Percentiles rank a stretch among this genome's conserved stretches.
These are phyloP conservation scores for Caenorhabditis brenneri DNA, from an alignment of 1,140 invertebrate genomes.

Conservation along the genomic window DNA sequence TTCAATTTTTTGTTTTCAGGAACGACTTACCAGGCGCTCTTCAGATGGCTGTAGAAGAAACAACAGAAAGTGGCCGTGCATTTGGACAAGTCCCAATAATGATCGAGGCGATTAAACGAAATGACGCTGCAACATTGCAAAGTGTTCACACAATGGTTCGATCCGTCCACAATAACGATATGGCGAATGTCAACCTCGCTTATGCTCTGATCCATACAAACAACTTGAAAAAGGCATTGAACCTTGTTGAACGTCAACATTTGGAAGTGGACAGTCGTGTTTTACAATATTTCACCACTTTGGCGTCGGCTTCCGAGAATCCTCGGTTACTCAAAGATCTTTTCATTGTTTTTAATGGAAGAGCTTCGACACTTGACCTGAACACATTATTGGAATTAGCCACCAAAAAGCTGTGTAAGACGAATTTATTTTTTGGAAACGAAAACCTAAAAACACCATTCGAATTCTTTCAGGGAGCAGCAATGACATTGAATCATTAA, in stretches of 20 bases:
- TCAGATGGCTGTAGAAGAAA: background rate
- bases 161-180: background rate
- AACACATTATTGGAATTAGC: background rate
- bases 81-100: slow-evolving; percentile 15
- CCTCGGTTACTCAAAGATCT: background rate
- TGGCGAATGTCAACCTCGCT: slow-evolving; percentile 10
- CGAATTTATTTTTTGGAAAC: background rate
- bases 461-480: slow-evolving; percentile 15
- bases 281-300: slow-evolving; percentile 15
- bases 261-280: background rate
- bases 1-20: background rate
- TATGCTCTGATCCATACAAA: slow-evolving; percentile 18
- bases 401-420: slow-evolving; percentile 30
- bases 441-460: background rate
- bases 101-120: slow-evolving; percentile 5
- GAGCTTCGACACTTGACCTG: background rate
- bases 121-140: background rate
- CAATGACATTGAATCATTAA: background rate
- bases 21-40: slow-evolving; percentile 8
- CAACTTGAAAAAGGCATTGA: background rate
- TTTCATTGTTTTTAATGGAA: slow-evolving; percentile 26
- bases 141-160: slow-evolving; percentile 30
- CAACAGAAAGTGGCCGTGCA: background rate
- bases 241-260: background rate
- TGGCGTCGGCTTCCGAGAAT: slow-evolving; percentile 1